Evolutionary conservation across 2,888 invertebrate species (phyloP).

Genomic region (Thera obeliscata): DNA sequence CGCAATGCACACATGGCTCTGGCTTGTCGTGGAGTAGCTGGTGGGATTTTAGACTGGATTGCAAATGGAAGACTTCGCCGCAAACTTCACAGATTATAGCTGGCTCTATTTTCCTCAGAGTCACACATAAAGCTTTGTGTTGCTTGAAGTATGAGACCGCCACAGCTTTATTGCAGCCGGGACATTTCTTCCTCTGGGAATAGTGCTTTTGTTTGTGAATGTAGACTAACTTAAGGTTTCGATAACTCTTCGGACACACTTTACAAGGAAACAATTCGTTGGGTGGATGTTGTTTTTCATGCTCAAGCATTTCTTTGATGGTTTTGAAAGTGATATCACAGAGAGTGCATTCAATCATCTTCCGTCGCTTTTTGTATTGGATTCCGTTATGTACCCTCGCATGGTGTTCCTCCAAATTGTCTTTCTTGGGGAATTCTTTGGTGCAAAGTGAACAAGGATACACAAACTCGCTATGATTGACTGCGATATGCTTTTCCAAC

Average conservation of each 20-base stretch:
- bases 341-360: slow-evolving; percentile 58
- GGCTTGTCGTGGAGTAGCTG: slow-evolving; percentile 47
- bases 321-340: slow-evolving; percentile 57
- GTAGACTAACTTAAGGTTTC: slow-evolving; percentile 53
- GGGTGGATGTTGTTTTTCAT: slow-evolving; percentile 51
- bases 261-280: slow-evolving; percentile 55
- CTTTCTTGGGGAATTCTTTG: slow-evolving; percentile 50
- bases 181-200: slow-evolving; percentile 53
- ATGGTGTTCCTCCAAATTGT: slow-evolving; percentile 55
- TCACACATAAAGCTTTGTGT: slow-evolving; percentile 51
- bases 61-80: slow-evolving; percentile 47
- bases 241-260: slow-evolving; percentile 53
- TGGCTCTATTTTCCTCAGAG: slow-evolving; percentile 26
- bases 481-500: slow-evolving; percentile 48
- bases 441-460: slow-evolving; percentile 57
- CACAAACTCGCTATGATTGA: slow-evolving; percentile 51
- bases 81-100: slow-evolving; percentile 53
- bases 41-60: slow-evolving; percentile 49
- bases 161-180: slow-evolving; percentile 52
- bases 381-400: slow-evolving; percentile 57
- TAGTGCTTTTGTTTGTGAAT: slow-evolving; percentile 57
- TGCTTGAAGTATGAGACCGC: slow-evolving; percentile 52
- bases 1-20: slow-evolving; percentile 50
- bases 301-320: slow-evolving; percentile 53
- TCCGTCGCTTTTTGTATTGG: slow-evolving; percentile 57